These are phyloP conservation scores for Schizotus pectinicornis DNA, from an alignment of 2,888 invertebrate species.

Conservation along the genomic window DNA sequence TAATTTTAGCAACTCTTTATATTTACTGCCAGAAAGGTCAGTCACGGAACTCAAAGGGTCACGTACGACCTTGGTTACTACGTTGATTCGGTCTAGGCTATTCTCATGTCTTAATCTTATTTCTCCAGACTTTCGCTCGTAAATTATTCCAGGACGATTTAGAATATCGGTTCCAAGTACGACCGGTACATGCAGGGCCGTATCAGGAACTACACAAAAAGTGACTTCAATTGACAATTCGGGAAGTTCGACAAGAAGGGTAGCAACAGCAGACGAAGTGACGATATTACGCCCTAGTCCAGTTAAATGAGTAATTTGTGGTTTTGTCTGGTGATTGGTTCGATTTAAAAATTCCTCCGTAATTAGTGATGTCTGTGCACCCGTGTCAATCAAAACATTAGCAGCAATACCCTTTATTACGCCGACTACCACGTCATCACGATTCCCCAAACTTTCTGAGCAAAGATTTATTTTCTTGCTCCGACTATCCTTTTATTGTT, in stretches of 20 bases:
- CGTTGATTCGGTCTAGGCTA: not conserved
- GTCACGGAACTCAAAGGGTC: not conserved
- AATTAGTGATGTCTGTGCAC: not conserved
- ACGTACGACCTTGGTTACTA: not conserved
- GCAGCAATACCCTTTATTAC: not conserved
- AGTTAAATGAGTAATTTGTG: not conserved
- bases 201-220: not conserved
- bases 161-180: not conserved
- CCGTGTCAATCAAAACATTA: not conserved
- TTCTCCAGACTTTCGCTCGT: not conserved
- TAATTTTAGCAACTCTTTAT: not conserved
- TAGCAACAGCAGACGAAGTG: not conserved
- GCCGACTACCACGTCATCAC: not conserved
- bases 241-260: not conserved
- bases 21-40: not conserved
- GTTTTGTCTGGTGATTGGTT: not conserved
- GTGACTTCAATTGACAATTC: not conserved
- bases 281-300: not conserved
- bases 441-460: not conserved
- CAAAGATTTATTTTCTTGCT: slow-evolving; percentile 3
- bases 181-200: not conserved
- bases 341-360: not conserved
- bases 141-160: not conserved
- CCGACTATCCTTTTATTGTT: too few relatives aligned
- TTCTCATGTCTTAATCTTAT: not conserved